Percentiles rank a stretch among this genome's conserved stretches.
Evolutionary conservation across 2,888 invertebrate species (phyloP).

Genomic region (Ptilodon capucinus): DNA sequence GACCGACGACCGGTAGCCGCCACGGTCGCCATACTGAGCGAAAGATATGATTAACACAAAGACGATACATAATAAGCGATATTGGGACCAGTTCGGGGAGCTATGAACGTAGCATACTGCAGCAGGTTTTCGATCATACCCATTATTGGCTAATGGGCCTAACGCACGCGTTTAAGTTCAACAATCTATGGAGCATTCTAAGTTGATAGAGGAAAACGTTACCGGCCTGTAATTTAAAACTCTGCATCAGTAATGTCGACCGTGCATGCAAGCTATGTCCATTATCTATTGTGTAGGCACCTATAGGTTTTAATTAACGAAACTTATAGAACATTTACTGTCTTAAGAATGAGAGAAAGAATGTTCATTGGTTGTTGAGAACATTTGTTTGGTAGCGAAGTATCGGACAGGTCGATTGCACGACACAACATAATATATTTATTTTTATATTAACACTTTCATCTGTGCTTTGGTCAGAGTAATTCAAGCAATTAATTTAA

Average conservation of each 20-base stretch:
- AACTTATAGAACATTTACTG: background rate
- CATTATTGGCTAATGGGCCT: slow-evolving; percentile 62
- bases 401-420: too few species aligned
- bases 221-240: background rate
- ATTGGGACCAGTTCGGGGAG: slow-evolving; percentile 74
- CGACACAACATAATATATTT: too few species aligned
- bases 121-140: slow-evolving; percentile 67
- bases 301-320: background rate
- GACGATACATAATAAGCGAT: slow-evolving; percentile 79
- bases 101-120: slow-evolving; percentile 67
- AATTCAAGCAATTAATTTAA: too few species aligned
- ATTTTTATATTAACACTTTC: too few species aligned
- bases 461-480: too few species aligned
- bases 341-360: background rate
- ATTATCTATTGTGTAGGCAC: background rate
- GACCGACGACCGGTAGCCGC: slow-evolving; percentile 75
- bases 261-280: background rate
- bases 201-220: background rate
- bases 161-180: slow-evolving; percentile 48
- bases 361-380: background rate
- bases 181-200: slow-evolving; percentile 22
- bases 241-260: background rate
- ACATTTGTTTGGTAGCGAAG: too few species aligned
- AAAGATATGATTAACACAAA: slow-evolving; percentile 81
- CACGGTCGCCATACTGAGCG: slow-evolving; percentile 69